Evolutionary conservation across 2,113 vertebrate genomes (phyloP).

Genomic region (Atractosteus spatula): DNA sequence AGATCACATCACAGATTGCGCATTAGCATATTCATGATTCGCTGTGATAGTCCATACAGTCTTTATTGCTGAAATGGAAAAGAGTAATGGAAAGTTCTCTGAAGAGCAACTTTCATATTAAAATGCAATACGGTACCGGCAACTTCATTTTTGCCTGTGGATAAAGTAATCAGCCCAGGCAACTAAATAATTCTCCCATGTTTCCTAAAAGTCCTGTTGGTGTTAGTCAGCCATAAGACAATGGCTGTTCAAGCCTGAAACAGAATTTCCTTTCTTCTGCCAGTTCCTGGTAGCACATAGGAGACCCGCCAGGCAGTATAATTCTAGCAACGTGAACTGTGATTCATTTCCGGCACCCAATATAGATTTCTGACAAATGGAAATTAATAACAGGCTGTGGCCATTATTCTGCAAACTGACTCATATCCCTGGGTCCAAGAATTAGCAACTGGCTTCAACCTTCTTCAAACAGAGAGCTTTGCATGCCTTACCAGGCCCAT

Average conservation of each 20-base stretch:
- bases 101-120: slow-evolving; percentile 29
- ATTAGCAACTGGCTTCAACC: neutral
- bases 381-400: neutral
- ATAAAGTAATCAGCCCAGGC: neutral
- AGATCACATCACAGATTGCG: slow-evolving; percentile 46
- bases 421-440: neutral
- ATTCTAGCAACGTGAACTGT: neutral
- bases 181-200: neutral
- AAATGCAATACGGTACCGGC: slow-evolving; percentile 16
- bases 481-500: too few species aligned
- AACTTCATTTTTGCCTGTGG: neutral
- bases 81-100: slow-evolving; percentile 31
- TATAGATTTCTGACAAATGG: neutral
- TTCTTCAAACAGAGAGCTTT: neutral
- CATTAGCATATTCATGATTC: slow-evolving; percentile 45
- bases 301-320: neutral
- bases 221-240: neutral
- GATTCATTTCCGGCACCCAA: neutral
- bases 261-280: neutral
- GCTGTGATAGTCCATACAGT: slow-evolving; percentile 1
- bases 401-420: neutral
- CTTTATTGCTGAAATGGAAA: slow-evolving; percentile 19
- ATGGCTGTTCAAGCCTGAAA: neutral
- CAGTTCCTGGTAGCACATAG: neutral
- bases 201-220: neutral